Evolutionary conservation across 30 jellyfish, hydroid and myxozoan species (phyloP), one percentile per base, ranked within the genome.

Genomic region (Nemopilema nomurai): DNA sequence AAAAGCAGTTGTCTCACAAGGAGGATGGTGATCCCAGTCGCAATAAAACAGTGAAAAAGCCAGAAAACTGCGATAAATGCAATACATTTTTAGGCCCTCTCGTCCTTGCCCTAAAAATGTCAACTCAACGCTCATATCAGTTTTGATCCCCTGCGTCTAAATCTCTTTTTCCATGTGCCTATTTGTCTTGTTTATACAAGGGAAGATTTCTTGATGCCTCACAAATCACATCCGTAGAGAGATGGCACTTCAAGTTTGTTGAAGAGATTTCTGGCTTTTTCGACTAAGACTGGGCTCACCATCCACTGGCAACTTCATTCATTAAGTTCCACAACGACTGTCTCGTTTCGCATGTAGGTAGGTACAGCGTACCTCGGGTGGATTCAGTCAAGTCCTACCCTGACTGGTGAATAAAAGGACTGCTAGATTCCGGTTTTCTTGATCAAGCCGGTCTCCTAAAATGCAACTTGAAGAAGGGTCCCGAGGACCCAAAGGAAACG

Each of bases 291-390:
- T 84, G 84, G 93, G 67, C 33, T 67, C 82, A 57, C 51, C 83
- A 84, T 74, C 76, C 64, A 87, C 87, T 74, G 93, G 93, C 93
- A 41, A 64, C 76, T 16, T 73, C 69, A 73, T 32, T 18, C 33
- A n/a, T n/a, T n/a, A n/a, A n/a, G n/a, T n/a, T 41, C 13, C 57
- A 41, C 57, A 41, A 41, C 57, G 13, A 41, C 9, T 41, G 13
- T 13, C 57, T 41, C 57, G 9, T 13, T 3, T 41, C 13, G n/a
- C 57, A 6, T 41, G 57, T 41, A 41, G 57, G 57, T 41, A 41
- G 9, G 57, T 41, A 13, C 57, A 41, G 9, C 13, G 13, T 41
- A 41, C 57, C 13, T n/a, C n/a, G n/a, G n/a, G n/a, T n/a, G n/a
- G n/a, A n/a, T n/a, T n/a, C n/a, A n/a, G n/a, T n/a, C n/a, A n/a